These are phyloP conservation scores for Ctenopoma multispine DNA, from an alignment of 2,797 vertebrate genomes.

Conservation along the genomic window DNA sequence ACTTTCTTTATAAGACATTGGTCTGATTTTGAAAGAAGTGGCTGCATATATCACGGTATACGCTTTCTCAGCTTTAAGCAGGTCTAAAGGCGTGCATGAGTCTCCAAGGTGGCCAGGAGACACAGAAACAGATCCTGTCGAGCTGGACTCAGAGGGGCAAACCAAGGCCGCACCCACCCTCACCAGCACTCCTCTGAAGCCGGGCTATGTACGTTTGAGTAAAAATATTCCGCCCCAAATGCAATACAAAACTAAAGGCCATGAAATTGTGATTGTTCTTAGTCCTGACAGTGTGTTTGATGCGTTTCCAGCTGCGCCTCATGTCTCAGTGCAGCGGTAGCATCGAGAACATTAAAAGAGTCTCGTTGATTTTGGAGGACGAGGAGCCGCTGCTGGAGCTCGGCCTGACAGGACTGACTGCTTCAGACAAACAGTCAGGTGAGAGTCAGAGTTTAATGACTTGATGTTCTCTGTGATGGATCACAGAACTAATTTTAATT, in stretches of 20 bases:
- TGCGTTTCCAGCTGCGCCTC: slow-evolving; percentile 82
- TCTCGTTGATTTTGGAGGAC: slow-evolving; percentile 76
- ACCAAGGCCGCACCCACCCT: slow-evolving; percentile 63
- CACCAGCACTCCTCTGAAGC: slow-evolving; percentile 86
- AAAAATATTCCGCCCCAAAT: background rate
- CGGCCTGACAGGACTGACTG: slow-evolving; percentile 77
- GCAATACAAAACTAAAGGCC: no score
- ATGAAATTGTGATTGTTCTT: no score
- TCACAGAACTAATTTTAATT: rapidly evolving
- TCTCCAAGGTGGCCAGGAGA: slow-evolving; percentile 84
- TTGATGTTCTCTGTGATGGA: background rate
- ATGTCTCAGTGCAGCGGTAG: slow-evolving; percentile 84
- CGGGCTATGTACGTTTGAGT: slow-evolving; percentile 86
- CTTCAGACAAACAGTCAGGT: slow-evolving; percentile 88
- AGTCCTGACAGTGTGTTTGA: background rate
- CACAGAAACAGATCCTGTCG: slow-evolving; percentile 66
- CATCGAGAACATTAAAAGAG: slow-evolving; percentile 78
- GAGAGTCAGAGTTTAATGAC: slow-evolving; percentile 30
- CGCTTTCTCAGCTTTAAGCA: slow-evolving; percentile 57
- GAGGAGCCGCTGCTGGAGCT: slow-evolving; percentile 81
- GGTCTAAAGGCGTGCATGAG: slow-evolving; percentile 74
- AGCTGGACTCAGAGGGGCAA: slow-evolving; percentile 68
- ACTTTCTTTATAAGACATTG: no score
- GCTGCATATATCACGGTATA: background rate
- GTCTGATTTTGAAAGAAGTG: background rate